Evolutionary conservation across 2,113 vertebrate species (phyloP), one percentile per base, ranked within the genome.

Genomic region (Himantopus leucocephalus): DNA sequence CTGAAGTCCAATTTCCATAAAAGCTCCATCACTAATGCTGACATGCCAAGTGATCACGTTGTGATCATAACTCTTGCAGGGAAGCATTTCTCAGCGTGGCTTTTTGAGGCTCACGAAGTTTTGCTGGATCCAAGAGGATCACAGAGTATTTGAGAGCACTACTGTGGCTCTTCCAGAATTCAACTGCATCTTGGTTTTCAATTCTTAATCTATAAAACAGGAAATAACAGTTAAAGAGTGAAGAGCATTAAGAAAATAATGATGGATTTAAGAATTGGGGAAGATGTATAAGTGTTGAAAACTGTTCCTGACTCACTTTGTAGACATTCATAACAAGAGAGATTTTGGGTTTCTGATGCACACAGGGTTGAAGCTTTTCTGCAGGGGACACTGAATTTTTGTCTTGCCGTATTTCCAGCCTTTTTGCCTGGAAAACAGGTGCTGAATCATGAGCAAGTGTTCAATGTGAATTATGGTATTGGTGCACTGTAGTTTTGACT

Each of bases 391-490:
- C 24, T 29, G 29, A 37, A 17, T 58, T 91, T 43, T 84, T 87
- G 8, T 41, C 47, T 88, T 88, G 12, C 18, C 0, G 0, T 39
- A 35, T 66, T 90, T 85, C 59, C 6, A 52, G 14, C 27, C 8
- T 72, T 88, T 89, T 86, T 74, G 18, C 30, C 35, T 90, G n/a
- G 56, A 71, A 86, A 83, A 56, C 8, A n/a, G 12, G 14, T 77
- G 27, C 34, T 81, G 30, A 91, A 77, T 60, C 50, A 35, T 35
- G 15, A 55, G 16, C 0, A 0, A 89, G 13, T 0, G 0, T 82
- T 91, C 30, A 50, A 0, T 89, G 41, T 35, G 62, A 78, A 30
- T 84, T 43, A 19, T 4, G 32, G 41, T 82, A 21, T 8, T 77
- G 53, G 5, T 45, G 16, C 53, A 17, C 35, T 89, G 27, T 70